Evolutionary conservation across 2,113 vertebrate genomes (phyloP), one percentile per base, ranked within the genome.

Genomic region (Oophaga pumilio): DNA sequence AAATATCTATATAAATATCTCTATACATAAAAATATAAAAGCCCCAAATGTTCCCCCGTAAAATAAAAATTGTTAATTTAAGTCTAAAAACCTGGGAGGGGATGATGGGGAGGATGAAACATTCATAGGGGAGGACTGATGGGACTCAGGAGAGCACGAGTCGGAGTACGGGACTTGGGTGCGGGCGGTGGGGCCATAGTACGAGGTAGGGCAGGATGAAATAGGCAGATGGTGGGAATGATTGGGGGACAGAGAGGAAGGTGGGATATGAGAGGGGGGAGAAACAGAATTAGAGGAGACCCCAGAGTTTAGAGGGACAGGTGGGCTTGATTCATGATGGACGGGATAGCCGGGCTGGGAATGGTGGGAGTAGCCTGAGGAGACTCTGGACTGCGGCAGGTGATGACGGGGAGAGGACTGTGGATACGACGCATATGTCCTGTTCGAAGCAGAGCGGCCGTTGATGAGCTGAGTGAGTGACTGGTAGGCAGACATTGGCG

Each of bases 51-150:
- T 9, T 8, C 26, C 22, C 66, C 66, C 15, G n/a, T 69, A 69
- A 66, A n/a, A 66, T 17, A 62, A 22, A 22, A 62, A 62, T 8
- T 7, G 7, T 74, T 74, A 74, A 74, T 74, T 74, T 49, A 74
- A 74, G 12, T 74, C 71, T 74, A 74, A 49, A 49, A 74, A 74
- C 17, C 71, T 74, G 15, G 71, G 71, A 74, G 71, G 71, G 2
- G 71, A 74, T 0, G 71, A 74, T 10, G 71, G 71, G 33, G 71
- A 74, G 71, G 71, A 74, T 17, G 71, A 74, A 74, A 74, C 33
- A 20, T 43, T 74, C 71, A 74, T 74, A 9, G 71, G 71, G 17
- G 71, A 74, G 12, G 71, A 74, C 71, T 74, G 71, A 20, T 74
- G 71, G 71, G 71, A 74, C 17, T 74, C 71, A 2, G 50, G 50